Percentiles rank a stretch among this genome's conserved stretches.
phyloP scores from a whole-genome alignment of 2,888 invertebrate genomes.

The Aspidapion aeneum region DNA sequence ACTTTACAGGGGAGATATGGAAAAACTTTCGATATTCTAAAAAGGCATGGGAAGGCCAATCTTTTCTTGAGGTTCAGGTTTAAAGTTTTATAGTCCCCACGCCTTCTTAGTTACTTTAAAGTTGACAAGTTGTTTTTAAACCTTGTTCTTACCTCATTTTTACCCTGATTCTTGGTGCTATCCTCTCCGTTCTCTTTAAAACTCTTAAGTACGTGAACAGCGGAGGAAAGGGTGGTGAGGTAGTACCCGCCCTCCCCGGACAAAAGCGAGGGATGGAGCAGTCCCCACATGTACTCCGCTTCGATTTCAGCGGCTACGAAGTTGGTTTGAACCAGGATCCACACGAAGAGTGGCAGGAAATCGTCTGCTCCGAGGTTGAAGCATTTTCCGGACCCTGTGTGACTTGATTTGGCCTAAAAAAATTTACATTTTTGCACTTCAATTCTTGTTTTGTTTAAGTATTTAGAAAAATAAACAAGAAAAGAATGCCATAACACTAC shows the following conservation, averaged over 20 bases:
- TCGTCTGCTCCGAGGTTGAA: slow-evolving; percentile 78
- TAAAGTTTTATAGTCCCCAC: no score
- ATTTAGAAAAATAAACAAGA: no score
- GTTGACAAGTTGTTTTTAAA: no score
- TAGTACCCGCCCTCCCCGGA: slow-evolving; percentile 95
- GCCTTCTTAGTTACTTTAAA: no score
- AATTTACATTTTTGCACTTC: slow-evolving; percentile 4
- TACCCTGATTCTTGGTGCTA: slow-evolving; percentile 38
- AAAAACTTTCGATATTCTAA: no score
- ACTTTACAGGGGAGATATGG: no score
- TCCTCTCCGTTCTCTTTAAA: slow-evolving; percentile 46
- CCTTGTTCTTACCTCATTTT: slow-evolving; percentile 48
- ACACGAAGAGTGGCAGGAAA: slow-evolving; percentile 86
- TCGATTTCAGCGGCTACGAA: slow-evolving; percentile 92
- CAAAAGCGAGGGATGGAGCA: slow-evolving; percentile 85
- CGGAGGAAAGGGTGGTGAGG: slow-evolving; percentile 88
- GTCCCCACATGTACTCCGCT: slow-evolving; percentile 92
- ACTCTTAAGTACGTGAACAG: slow-evolving; percentile 83
- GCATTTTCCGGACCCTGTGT: slow-evolving; percentile 51
- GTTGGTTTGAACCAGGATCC: slow-evolving; percentile 85
- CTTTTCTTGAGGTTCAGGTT: no score
- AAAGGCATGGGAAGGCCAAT: no score
- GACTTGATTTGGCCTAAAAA: slow-evolving; percentile 62
- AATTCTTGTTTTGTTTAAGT: no score
- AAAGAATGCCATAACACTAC: no score